Evolutionary conservation across 1,140 invertebrate genomes (phyloP).

Genomic region (Dufourea novaeangliae): DNA sequence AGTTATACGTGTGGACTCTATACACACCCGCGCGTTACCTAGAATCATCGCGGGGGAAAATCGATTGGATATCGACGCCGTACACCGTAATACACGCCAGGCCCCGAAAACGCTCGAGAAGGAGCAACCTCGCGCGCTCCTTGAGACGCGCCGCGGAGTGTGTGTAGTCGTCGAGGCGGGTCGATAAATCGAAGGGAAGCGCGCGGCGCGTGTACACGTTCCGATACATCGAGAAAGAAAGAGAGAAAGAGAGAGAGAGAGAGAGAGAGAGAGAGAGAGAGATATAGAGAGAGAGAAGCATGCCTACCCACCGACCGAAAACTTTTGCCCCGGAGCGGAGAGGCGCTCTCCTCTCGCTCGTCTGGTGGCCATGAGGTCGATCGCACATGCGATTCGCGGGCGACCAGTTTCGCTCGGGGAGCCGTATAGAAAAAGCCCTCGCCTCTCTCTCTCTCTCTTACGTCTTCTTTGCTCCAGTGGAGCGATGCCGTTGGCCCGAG

Average conservation of each 20-base stretch:
- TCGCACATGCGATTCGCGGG: constrained; percentile 62
- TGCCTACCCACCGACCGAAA: constrained; percentile 5
- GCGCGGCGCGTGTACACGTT: not conserved
- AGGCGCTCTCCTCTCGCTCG: not conserved
- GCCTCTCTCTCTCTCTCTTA: not conserved
- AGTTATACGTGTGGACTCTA: not conserved
- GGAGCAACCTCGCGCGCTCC: not conserved
- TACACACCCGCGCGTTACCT: not conserved
- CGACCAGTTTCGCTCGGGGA: constrained; percentile 56
- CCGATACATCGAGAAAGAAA: too few relatives aligned
- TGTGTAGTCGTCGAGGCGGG: not conserved
- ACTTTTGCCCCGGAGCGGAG: not conserved
- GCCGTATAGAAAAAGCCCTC: too few relatives aligned
- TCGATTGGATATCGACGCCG: not conserved
- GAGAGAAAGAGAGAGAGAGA: too few relatives aligned
- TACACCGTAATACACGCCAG: not conserved
- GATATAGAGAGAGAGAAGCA: too few relatives aligned
- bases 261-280: too few relatives aligned
- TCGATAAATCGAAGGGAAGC: constrained; percentile 2
- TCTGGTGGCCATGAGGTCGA: constrained; percentile 56
- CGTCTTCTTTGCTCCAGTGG: constrained; percentile 32
- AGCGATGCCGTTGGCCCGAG: not conserved
- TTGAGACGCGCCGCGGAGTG: not conserved
- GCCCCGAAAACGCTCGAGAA: not conserved
- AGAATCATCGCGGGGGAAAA: not conserved